Base-by-base conservation (phyloP, 2,888 invertebrate genomes). In the Calliopum simillimum region DNA sequence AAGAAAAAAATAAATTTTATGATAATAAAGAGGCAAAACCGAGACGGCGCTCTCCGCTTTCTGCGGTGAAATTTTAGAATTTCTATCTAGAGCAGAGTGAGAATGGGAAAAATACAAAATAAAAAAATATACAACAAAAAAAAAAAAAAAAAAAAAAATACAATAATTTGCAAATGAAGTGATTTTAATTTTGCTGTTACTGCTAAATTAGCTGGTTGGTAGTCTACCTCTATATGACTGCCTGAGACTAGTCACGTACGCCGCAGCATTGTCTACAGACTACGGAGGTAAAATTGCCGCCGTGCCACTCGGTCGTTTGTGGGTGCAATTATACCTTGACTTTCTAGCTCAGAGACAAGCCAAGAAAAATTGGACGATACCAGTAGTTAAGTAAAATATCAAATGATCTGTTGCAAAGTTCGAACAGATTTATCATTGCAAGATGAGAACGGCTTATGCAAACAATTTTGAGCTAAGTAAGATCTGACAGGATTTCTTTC, bases 201-300 rank as follows among this genome's bases (percentile, higher is more conserved):
- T 41, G 43, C 23, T 43, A 44, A 53, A 65, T 13, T 33, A 67
- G 8, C 13, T 8, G 16, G 5, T 4, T n/a, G n/a, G 44, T 41
- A n/a, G 43, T 14, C 61, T 16, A 12, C 14, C 14, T 46, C 41
- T 21, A 43, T 21, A 43, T 41, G 61, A 47, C 44, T 73, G 71
- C 71, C 68, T 76, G 73, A 71, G 51, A n/a, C 66, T 41, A 74
- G 76, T 76, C 76, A 76, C 76, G 76, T 76, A 76, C 69, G 66
- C 76, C 49, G 49, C 23, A 21, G 21, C 33, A 14, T 25, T 49
- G 68, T 55, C 25, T 62, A 33, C 33, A 33, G 33, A 33, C 33
- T 8, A 6, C 33, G n/a, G n/a, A 33, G 33, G 33, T 33, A 33
- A 33, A 33, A 8, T 5, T 33, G 33, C 33, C 8, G 33, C 8